A percentile compares a stretch with the other conserved stretches of the same genome.
Conservation (phyloP, 2,888 invertebrate genomes). For the Macrophya annulata region DNA sequence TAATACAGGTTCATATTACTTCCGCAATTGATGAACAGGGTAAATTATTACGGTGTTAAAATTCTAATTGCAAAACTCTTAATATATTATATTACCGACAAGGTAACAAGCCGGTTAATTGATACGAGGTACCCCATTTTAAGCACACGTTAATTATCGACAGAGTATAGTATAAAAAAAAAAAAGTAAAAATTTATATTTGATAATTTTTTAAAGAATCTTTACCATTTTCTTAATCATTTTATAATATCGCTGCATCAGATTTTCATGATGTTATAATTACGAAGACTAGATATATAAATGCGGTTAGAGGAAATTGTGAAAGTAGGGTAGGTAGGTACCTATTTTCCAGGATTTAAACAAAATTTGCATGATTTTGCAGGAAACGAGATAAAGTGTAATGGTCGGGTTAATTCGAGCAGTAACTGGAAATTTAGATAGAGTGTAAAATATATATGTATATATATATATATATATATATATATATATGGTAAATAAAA, state of each 20-base stretch:
- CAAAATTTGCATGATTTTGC: background rate
- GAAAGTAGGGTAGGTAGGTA: background rate
- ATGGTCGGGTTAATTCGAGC: background rate
- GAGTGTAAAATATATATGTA: background rate
- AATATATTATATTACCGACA: background rate
- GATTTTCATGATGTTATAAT: too few species aligned
- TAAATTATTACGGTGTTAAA: conserved; percentile 11
- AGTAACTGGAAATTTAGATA: background rate
- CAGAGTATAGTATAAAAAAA: too few species aligned
- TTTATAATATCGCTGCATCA: too few species aligned
- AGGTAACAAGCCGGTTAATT: background rate
- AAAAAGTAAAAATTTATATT: too few species aligned
- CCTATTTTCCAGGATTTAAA: background rate
- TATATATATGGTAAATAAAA: background rate
- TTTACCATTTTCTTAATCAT: too few species aligned
- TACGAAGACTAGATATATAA: background rate
- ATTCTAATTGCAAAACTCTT: background rate
- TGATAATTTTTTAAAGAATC: too few species aligned
- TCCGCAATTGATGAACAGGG: background rate
- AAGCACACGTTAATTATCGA: background rate
- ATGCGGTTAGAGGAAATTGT: background rate
- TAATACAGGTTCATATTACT: background rate
- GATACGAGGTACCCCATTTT: background rate
- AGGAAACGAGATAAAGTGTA: background rate
- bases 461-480: background rate